Base-by-base conservation (phyloP, 2,797 vertebrate genomes). In the Mionectes olivaceus region DNA sequence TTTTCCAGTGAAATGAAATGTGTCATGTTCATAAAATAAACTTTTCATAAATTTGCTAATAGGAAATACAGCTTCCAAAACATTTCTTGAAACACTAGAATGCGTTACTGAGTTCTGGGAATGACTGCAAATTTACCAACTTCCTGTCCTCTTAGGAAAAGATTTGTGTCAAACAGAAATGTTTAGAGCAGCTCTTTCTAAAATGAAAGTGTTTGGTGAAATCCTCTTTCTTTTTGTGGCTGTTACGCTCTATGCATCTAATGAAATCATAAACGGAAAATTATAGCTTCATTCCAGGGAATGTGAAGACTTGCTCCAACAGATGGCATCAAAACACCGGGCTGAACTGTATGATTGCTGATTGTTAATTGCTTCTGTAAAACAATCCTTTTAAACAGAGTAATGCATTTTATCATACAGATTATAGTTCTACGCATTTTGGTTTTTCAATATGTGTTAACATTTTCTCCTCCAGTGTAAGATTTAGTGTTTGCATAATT, bases 301-400 rank as follows among this genome's bases (percentile, higher is more conserved):
- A 94, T 96, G 95, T 97, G 98, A 98, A 96, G 98, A 96, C 98
- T 98, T 98, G 97, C 96, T 99, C 98, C 98, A 99, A 98, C 98
- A 99, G 98, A 99, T 99, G 98, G 98, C 98, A 99, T 98, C 98
- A 98, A 98, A 99, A 98, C 98, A 98, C 98, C 98, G 97, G 98
- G 97, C 98, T 98, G 97, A 97, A 97, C 97, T 98, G 94, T 97
- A 96, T 97, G 97, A 98, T 97, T 97, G 95, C 97, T 98, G 98
- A 98, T 98, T 98, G 98, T 98, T 98, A 98, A 98, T 98, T 98
- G 97, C 98, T 90, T 98, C 97, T 97, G 97, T 97, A 97, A 98
- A 98, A 98, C 97, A 98, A 98, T 98, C 97, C 97, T 98, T 98
- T 98, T 98, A 98, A 98, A 97, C 97, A 98, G 97, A 98, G 98